phyloP scores from a whole-genome alignment of 2,888 invertebrate genomes.

The Eucera pruinosa region DNA sequence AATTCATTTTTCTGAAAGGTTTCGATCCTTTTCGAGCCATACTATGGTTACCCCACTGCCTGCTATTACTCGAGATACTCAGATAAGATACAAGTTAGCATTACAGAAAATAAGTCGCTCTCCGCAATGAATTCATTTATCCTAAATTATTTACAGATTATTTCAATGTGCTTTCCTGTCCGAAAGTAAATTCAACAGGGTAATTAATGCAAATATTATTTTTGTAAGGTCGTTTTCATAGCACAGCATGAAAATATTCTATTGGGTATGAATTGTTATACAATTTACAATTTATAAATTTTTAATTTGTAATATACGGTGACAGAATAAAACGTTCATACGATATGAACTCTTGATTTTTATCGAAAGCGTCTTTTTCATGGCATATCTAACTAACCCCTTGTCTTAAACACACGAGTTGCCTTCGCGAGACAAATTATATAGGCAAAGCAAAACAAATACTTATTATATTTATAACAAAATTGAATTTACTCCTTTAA shows the following conservation, averaged over 20 bases:
- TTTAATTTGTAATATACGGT: neutral
- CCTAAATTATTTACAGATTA: neutral
- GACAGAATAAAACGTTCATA: neutral
- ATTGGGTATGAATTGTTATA: neutral
- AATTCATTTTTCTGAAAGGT: constrained; percentile 82
- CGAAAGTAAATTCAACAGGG: neutral
- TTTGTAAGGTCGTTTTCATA: neutral
- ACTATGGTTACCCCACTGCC: constrained; percentile 38
- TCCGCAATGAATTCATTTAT: neutral
- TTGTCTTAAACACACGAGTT: no score
- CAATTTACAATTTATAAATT: neutral
- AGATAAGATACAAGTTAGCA: constrained; percentile 32
- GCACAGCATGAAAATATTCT: neutral
- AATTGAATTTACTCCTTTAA: no score
- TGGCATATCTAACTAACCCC: no score
- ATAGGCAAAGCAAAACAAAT: no score
- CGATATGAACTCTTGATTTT: no score
- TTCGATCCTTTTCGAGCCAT: constrained; percentile 68
- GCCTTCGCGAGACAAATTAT: no score
- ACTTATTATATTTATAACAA: no score
- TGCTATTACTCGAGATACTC: constrained; percentile 37
- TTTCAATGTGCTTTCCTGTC: neutral
- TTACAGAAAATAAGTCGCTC: constrained; percentile 28
- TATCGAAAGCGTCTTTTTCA: no score
- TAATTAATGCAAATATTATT: neutral